A percentile compares a stretch with the other conserved stretches of the same genome.
phyloP scores from a whole-genome alignment of 2,113 vertebrate species.

The Alligator sinensis region DNA sequence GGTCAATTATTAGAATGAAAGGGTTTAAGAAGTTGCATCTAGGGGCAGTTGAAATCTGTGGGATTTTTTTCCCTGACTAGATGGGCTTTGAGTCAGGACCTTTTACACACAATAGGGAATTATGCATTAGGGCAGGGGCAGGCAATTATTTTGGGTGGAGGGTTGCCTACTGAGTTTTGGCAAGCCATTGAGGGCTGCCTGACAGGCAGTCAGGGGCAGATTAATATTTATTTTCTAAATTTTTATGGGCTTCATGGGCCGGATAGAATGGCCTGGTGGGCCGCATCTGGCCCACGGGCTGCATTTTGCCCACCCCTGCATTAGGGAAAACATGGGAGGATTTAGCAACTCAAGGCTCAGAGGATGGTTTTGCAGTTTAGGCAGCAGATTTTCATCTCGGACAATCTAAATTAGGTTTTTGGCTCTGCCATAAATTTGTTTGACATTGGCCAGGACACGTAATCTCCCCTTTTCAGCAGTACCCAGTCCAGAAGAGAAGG shows the following conservation, averaged over 20 bases:
- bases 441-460: neutral
- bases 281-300: too few species aligned
- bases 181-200: too few species aligned
- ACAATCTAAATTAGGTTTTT: neutral
- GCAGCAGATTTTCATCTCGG: too few species aligned
- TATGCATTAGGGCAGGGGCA: too few species aligned
- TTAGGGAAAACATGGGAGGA: neutral
- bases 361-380: neutral
- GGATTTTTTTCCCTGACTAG: neutral
- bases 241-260: too few species aligned
- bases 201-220: too few species aligned
- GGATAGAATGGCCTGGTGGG: too few species aligned
- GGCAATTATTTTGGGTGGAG: too few species aligned
- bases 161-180: too few species aligned
- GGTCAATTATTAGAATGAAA: neutral
- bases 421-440: neutral
- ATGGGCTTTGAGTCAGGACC: neutral
- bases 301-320: too few species aligned
- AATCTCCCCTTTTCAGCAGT: neutral
- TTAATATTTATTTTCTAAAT: too few species aligned
- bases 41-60: neutral
- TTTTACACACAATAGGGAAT: too few species aligned
- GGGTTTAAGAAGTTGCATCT: neutral
- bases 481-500: neutral
- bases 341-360: neutral